These are phyloP conservation scores for Ceratina australensis DNA, from an alignment of 1,140 invertebrate genomes.

Conservation along the genomic window DNA sequence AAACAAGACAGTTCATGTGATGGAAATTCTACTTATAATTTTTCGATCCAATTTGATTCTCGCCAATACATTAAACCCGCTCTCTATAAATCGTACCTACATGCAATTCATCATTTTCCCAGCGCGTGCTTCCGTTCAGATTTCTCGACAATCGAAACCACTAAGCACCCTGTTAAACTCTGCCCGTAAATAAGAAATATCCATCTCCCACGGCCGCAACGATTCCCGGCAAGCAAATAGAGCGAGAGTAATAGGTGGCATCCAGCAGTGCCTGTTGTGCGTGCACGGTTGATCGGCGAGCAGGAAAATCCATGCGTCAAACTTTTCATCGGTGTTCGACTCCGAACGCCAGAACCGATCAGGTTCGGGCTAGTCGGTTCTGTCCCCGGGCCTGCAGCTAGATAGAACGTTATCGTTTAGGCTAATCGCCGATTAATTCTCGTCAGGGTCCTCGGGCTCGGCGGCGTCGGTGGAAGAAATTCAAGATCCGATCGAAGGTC, in stretches of 20 bases:
- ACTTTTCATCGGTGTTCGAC: neutral
- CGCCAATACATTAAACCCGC: too few species aligned
- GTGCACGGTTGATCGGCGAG: neutral
- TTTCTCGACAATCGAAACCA: neutral
- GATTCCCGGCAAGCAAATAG: neutral
- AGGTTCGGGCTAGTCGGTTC: neutral
- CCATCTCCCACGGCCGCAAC: neutral
- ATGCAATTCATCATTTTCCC: neutral
- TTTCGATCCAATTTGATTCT: too few species aligned
- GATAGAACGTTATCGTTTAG: slow-evolving; percentile 53
- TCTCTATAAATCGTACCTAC: neutral
- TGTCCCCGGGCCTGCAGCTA: neutral
- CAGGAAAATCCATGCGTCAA: slow-evolving; percentile 3
- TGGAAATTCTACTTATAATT: too few species aligned
- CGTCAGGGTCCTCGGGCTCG: slow-evolving; percentile 11
- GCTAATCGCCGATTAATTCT: slow-evolving; percentile 63
- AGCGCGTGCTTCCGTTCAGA: neutral
- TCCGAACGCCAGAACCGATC: neutral
- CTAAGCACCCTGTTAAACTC: neutral
- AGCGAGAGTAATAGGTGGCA: neutral
- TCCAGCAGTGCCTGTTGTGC: too few species aligned
- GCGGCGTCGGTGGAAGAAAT: slow-evolving; percentile 48
- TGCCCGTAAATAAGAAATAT: neutral
- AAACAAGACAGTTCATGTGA: too few species aligned
- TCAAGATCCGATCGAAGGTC: slow-evolving; percentile 64